phyloP scores from a whole-genome alignment of 2,888 invertebrate genomes.

The Icerya purchasi region DNA sequence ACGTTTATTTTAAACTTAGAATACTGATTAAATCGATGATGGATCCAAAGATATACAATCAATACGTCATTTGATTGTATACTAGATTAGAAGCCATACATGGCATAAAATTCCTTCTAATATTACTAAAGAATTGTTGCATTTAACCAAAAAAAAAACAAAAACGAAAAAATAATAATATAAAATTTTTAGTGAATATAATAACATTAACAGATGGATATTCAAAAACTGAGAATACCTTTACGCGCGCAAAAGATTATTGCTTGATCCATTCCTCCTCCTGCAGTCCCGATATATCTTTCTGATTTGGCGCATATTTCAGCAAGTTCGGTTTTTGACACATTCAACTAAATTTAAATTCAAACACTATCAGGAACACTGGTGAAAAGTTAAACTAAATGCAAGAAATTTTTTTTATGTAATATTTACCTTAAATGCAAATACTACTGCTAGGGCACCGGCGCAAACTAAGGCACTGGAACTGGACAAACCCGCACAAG shows the following conservation, averaged over 20 bases:
- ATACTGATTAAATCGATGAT: too few relatives aligned
- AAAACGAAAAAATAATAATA: too few relatives aligned
- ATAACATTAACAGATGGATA: too few relatives aligned
- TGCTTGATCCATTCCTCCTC: slow-evolving; percentile 99
- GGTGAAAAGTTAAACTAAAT: neutral
- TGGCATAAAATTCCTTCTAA: too few relatives aligned
- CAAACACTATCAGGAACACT: neutral
- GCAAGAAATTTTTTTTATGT: neutral
- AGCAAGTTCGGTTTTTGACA: slow-evolving; percentile 44
- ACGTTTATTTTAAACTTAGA: too few relatives aligned
- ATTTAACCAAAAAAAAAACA: too few relatives aligned
- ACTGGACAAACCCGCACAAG: slow-evolving; percentile 85
- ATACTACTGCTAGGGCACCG: slow-evolving; percentile 55
- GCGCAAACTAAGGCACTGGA: slow-evolving; percentile 94
- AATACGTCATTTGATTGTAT: too few relatives aligned
- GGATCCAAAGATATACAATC: too few relatives aligned
- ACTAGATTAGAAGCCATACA: too few relatives aligned
- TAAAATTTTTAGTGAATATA: too few relatives aligned
- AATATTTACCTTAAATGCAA: slow-evolving; percentile 35
- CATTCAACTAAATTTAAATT: slow-evolving; percentile 23
- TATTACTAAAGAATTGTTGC: too few relatives aligned
- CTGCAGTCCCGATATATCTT: slow-evolving; percentile 86
- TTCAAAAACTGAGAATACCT: too few relatives aligned
- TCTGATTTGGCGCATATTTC: slow-evolving; percentile 75
- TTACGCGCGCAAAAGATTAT: slow-evolving; percentile 76